These are phyloP conservation scores for Coleophora deauratella DNA, from an alignment of 2,888 invertebrate species.

Conservation along the genomic window DNA sequence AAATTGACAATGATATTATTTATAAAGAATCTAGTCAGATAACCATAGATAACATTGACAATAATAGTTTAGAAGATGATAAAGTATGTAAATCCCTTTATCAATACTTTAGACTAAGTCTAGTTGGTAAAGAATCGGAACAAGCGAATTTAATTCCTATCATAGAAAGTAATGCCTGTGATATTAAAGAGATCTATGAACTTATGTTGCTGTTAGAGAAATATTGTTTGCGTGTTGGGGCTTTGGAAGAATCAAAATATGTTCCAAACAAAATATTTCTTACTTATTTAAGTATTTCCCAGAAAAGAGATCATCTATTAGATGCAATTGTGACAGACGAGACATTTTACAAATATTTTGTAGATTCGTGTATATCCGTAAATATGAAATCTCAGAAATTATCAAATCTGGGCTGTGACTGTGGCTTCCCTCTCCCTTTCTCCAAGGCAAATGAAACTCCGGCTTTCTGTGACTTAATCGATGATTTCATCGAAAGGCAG, in stretches of 20 bases:
- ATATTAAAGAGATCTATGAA: constrained; percentile 57
- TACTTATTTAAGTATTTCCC: constrained; percentile 44
- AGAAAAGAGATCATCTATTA: constrained; percentile 35
- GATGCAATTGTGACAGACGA: constrained; percentile 51
- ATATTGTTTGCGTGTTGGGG: constrained; percentile 55
- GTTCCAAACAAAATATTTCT: constrained; percentile 59
- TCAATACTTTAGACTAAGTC: constrained; percentile 60
- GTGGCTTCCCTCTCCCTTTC: constrained; percentile 75
- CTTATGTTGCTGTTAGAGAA: constrained; percentile 54
- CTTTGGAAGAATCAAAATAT: constrained; percentile 51
- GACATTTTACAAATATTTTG: constrained; percentile 64
- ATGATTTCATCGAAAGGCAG: constrained; percentile 69
- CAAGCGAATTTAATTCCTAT: constrained; percentile 56
- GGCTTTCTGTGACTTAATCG: constrained; percentile 72
- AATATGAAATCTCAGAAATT: constrained; percentile 57
- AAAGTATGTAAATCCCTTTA: constrained; percentile 53
- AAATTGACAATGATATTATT: constrained; percentile 46
- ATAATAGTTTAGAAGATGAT: constrained; percentile 40
- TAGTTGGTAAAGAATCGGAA: constrained; percentile 53
- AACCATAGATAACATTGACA: constrained; percentile 46
- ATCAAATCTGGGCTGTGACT: constrained; percentile 68
- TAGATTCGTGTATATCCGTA: constrained; percentile 73
- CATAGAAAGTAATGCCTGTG: constrained; percentile 57
- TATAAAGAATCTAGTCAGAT: constrained; percentile 65
- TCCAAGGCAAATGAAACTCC: constrained; percentile 50